Evolutionary conservation across 2,888 invertebrate genomes (phyloP).

Genomic region (Apoda limacodes): DNA sequence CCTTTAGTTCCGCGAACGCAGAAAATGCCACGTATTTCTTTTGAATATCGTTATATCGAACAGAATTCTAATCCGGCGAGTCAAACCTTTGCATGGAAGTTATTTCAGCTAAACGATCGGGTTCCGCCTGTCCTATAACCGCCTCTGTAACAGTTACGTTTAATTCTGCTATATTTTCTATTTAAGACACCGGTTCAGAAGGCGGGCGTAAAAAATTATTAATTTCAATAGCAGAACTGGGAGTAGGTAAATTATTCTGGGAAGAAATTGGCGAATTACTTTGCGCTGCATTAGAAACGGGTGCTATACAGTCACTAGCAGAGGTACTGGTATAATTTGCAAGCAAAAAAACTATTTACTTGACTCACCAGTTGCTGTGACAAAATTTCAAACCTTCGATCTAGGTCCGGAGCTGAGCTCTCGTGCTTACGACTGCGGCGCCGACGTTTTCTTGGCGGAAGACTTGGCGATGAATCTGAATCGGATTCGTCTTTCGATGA

Average conservation of each 20-base stretch:
- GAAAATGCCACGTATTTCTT: conserved; percentile 15
- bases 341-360: conserved; percentile 8
- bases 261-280: too few species aligned
- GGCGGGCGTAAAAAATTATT: too few species aligned
- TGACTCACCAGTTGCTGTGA: conserved; percentile 15
- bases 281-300: too few species aligned
- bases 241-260: too few species aligned
- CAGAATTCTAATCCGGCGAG: conserved; percentile 13
- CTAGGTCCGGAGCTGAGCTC: conserved; percentile 6
- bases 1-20: conserved; percentile 14
- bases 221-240: too few species aligned
- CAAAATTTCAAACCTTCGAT: conserved; percentile 11
- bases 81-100: conserved; percentile 9
- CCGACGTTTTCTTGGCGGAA: too few species aligned
- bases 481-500: too few species aligned
- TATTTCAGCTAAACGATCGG: conserved; percentile 8
- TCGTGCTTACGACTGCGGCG: too few species aligned
- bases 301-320: too few species aligned
- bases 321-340: too few species aligned
- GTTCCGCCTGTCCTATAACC: conserved; percentile 3
- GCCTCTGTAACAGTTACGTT: conserved; percentile 7
- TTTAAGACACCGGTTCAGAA: too few species aligned
- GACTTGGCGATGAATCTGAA: too few species aligned
- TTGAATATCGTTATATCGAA: conserved; percentile 11
- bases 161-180: conserved; percentile 4